Conservation (phyloP, 92 coral and sea anemone genomes). For the Isaurus tuberculatus region DNA sequence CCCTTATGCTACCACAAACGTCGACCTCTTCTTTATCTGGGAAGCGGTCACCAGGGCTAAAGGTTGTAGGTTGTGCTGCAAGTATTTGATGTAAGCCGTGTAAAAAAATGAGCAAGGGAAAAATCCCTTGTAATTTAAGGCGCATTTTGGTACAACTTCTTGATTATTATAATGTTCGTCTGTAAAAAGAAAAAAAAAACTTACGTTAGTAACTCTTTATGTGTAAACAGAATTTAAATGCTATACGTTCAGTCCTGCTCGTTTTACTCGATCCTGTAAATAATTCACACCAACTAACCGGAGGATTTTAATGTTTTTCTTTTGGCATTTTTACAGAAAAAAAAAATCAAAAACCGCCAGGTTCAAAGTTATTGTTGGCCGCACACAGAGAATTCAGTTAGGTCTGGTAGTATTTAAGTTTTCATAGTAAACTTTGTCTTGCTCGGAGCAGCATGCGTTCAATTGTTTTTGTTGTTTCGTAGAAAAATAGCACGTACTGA, state of each 20-base stretch:
- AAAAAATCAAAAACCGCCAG: neutral
- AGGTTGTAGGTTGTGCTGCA: conserved; percentile 14
- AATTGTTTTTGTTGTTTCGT: neutral
- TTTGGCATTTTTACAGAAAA: no score
- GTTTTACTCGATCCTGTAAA: neutral
- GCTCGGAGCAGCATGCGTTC: neutral
- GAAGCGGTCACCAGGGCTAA: neutral
- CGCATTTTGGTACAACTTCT: conserved; percentile 3
- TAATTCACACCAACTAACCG: neutral
- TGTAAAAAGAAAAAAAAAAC: neutral
- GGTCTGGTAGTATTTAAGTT: neutral
- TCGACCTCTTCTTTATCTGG: conserved; percentile 77
- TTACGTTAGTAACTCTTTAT: neutral
- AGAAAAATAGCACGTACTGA: neutral
- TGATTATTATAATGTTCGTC: neutral
- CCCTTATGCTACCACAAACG: conserved; percentile 88
- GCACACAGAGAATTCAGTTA: neutral
- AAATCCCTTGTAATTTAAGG: neutral
- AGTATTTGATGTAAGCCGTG: neutral
- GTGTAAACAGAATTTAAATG: neutral
- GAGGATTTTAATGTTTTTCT: neutral
- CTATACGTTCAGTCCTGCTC: neutral
- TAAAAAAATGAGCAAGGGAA: neutral
- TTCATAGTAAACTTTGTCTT: neutral
- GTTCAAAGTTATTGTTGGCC: neutral